phyloP scores from a whole-genome alignment of 2,888 invertebrate species.

The Cerastoderma edule region DNA sequence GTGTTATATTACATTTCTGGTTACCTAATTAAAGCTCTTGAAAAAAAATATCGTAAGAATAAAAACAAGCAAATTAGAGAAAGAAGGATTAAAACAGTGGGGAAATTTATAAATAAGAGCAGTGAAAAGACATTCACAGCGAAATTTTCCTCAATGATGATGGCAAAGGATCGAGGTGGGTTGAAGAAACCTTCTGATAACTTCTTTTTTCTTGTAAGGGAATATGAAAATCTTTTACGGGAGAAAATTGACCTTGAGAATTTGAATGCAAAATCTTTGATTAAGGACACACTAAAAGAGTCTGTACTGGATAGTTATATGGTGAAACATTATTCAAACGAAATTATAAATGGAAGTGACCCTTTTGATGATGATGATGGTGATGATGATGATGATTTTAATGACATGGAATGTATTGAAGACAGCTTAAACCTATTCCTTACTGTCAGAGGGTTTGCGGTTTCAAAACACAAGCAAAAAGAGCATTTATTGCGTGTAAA shows the following conservation, averaged over 20 bases:
- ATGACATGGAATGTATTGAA: background rate
- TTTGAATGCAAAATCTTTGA: background rate
- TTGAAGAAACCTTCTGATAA: background rate
- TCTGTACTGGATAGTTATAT: background rate
- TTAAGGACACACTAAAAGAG: background rate
- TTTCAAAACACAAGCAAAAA: background rate
- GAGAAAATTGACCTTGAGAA: background rate
- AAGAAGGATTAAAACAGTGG: background rate
- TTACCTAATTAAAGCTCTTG: background rate
- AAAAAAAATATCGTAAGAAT: background rate
- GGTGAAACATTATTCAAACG: background rate
- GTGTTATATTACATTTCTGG: background rate
- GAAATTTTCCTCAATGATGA: background rate
- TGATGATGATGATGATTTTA: too few species aligned
- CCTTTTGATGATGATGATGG: background rate
- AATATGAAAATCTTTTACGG: background rate
- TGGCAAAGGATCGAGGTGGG: background rate
- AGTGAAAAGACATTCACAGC: background rate
- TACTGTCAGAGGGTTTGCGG: background rate
- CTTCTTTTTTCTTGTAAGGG: background rate
- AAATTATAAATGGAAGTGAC: background rate
- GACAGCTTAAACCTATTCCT: background rate
- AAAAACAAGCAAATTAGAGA: background rate
- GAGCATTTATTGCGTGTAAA: background rate
- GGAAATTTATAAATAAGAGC: background rate